These are phyloP conservation scores for Eupithecia insigniata DNA, from an alignment of 2,888 invertebrate species.

Conservation along the genomic window DNA sequence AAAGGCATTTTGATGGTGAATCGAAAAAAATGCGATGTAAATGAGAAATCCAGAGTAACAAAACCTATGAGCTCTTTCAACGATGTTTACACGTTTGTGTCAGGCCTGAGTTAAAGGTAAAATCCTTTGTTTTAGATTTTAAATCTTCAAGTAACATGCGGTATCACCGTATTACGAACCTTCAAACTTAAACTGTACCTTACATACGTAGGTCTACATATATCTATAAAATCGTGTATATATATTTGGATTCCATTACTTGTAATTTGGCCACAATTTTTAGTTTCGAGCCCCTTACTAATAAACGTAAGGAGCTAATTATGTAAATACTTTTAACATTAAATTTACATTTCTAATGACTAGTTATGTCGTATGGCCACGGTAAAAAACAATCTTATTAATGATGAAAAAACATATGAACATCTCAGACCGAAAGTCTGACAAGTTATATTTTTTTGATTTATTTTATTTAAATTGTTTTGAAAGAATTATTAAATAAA, in stretches of 20 bases:
- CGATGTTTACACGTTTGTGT: constrained; percentile 21
- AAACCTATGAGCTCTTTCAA: constrained; percentile 31
- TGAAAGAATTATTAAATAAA: constrained; percentile 46
- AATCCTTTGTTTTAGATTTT: constrained; percentile 35
- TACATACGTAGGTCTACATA: constrained; percentile 67
- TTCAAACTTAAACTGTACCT: constrained; percentile 43
- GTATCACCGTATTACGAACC: constrained; percentile 41
- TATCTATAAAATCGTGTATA: constrained; percentile 79
- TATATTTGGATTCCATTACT: constrained; percentile 82
- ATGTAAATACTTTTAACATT: constrained; percentile 81
- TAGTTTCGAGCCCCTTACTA: constrained; percentile 75
- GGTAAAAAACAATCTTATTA: constrained; percentile 54
- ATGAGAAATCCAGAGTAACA: constrained; percentile 33
- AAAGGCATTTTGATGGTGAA: constrained; percentile 48
- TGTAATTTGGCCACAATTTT: constrained; percentile 84
- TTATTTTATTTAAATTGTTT: constrained; percentile 9
- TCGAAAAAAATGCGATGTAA: constrained; percentile 31
- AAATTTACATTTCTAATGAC: constrained; percentile 83
- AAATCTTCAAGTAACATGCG: constrained; percentile 41
- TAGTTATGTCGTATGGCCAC: constrained; percentile 83
- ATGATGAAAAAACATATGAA: constrained; percentile 41
- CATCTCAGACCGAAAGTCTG: constrained; percentile 28
- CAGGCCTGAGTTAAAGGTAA: constrained; percentile 28
- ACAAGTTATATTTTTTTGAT: constrained; percentile 9
- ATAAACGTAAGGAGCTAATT: constrained; percentile 73